Evolutionary conservation across 2,797 vertebrate genomes (phyloP).

Genomic region (Glossophaga mutica): DNA sequence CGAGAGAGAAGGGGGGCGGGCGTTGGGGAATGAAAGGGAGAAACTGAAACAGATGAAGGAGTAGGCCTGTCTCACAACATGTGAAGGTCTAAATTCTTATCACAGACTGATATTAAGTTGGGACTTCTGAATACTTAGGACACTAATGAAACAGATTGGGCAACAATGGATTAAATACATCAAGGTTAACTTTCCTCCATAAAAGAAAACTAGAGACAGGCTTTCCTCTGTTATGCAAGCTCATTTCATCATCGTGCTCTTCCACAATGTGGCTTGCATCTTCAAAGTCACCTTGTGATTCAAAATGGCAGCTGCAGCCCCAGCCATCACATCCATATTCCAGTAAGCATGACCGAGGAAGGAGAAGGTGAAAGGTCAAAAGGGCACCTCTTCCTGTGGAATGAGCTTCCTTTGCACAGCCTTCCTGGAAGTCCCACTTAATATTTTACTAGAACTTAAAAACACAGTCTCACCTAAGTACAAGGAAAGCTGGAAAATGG

Average conservation of each 20-base stretch:
- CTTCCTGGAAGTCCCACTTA: background rate
- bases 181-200: background rate
- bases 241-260: background rate
- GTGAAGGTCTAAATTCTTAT: background rate
- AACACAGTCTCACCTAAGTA: background rate
- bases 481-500: background rate
- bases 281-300: background rate
- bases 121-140: background rate
- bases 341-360: background rate
- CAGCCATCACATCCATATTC: background rate
- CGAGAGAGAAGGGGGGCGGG: background rate
- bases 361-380: background rate
- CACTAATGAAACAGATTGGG: background rate
- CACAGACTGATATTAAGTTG: background rate
- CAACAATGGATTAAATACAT: background rate
- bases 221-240: background rate
- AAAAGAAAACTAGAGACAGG: background rate
- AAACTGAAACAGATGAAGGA: background rate
- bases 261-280: background rate
- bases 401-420: background rate
- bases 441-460: constrained; percentile 17
- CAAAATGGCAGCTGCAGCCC: background rate
- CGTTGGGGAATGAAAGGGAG: background rate
- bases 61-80: background rate
- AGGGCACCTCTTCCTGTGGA: background rate